Base-by-base conservation (phyloP, 2,888 invertebrate genomes). In the Erannis defoliaria region DNA sequence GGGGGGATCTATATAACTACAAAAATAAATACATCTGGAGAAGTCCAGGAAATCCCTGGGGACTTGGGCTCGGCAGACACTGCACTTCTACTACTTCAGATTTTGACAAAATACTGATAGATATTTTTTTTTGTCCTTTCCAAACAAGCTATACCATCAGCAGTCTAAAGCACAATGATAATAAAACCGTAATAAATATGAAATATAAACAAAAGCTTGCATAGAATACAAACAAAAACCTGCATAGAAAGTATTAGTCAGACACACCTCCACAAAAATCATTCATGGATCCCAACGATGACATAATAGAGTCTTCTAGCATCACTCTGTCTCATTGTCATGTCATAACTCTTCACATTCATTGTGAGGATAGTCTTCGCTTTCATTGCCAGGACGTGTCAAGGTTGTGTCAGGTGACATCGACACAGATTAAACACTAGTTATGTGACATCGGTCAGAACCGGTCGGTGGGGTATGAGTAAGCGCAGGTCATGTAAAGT, bases 321-420 rank as follows among this genome's bases (percentile, higher is more conserved):
- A 26, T 26, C 45, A 35, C 29, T 19, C 23, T 35, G 37, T 55
- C 35, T 46, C 56, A 51, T 56, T 56, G 56, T 56, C 49, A 37
- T 21, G 43, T 54, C 42, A 43, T 35, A 33, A n/a, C 37, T 61
- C 53, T 63, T 55, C 50, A 62, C 71, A 67, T 72, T 72, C 70
- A 70, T 72, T 72, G 64, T 66, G 66, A 64, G 40, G 18, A 38
- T 37, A 49, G 60, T 58, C 58, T 48, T 53, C 51, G 55, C 71
- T 67, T 71, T 71, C 71, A 69, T 69, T 71, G 64, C 62, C 70
- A 61, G 38, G 42, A 5, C 18, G 65, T 69, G 71, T 70, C 70
- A 72, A 72, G 71, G 71, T 59, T 61, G 50, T 49, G 63, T 60
- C 61, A 63, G 54, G 31, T 58, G 55, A 62, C 62, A 57, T 57